These are phyloP conservation scores for Octodonta nipae DNA, from an alignment of 2,888 invertebrate species.

Conservation along the genomic window DNA sequence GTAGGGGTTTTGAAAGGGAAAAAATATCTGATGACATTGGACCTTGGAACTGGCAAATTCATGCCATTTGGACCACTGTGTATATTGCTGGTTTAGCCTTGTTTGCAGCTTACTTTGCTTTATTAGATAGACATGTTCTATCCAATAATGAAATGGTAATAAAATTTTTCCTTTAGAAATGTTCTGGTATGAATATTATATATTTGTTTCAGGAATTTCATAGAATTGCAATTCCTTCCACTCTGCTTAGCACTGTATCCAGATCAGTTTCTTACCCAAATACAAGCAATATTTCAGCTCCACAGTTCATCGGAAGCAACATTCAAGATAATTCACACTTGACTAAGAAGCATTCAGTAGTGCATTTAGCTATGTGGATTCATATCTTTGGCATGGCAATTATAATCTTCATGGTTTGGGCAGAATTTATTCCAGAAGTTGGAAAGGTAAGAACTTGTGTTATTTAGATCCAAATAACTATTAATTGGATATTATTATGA, in stretches of 20 bases:
- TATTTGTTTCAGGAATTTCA: constrained; percentile 19
- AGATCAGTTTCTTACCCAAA: constrained; percentile 39
- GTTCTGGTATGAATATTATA: neutral
- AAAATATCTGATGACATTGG: constrained; percentile 31
- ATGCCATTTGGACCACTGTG: constrained; percentile 43
- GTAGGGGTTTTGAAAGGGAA: constrained; percentile 40
- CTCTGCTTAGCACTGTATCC: constrained; percentile 39
- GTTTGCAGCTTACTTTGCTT: constrained; percentile 41
- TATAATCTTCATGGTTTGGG: constrained; percentile 37
- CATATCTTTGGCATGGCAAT: constrained; percentile 36
- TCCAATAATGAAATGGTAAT: constrained; percentile 23
- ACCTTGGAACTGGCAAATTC: constrained; percentile 39
- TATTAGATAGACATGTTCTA: constrained; percentile 34
- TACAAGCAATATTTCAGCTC: constrained; percentile 10
- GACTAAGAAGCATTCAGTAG: constrained; percentile 25
- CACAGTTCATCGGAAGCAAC: constrained; percentile 10
- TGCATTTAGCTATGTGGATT: constrained; percentile 36
- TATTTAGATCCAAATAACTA: too few relatives aligned
- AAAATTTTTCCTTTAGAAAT: neutral
- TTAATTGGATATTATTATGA: too few relatives aligned
- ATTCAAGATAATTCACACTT: constrained; percentile 9
- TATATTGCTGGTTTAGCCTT: constrained; percentile 41
- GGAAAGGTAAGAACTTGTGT: constrained; percentile 38
- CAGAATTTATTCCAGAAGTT: constrained; percentile 40
- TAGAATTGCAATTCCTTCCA: constrained; percentile 23